Conservation (phyloP, 2,797 vertebrate genomes). For the Chelidonichthys spinosus region DNA sequence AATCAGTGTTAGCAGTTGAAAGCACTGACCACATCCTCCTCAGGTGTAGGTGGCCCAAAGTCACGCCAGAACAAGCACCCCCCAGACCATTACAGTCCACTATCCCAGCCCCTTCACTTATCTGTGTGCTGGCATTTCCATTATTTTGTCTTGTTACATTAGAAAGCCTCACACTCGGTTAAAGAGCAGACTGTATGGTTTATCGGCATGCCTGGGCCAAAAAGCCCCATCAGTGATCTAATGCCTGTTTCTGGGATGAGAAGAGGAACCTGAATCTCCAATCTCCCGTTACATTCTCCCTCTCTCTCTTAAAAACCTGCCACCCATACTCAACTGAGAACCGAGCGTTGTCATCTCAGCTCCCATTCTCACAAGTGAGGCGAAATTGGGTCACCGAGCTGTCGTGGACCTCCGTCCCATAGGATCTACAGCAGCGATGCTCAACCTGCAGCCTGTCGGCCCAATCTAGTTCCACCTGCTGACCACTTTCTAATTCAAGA, state of each 20-base stretch:
- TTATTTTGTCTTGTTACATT: constrained; percentile 53
- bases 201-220: constrained; percentile 34
- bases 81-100: constrained; percentile 34
- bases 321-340: constrained; percentile 21
- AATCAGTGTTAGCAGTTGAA: constrained; percentile 40
- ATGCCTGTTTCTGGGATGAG: constrained; percentile 45
- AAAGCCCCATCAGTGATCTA: constrained; percentile 48
- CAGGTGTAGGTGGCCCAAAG: constrained; percentile 22
- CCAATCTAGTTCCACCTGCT: neutral
- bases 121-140: constrained; percentile 41
- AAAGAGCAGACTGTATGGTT: constrained; percentile 37
- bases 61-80: constrained; percentile 18
- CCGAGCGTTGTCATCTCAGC: constrained; percentile 45
- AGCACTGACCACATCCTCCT: constrained; percentile 43
- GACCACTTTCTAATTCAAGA: neutral
- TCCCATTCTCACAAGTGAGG: constrained; percentile 39
- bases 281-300: neutral
- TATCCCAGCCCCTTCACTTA: constrained; percentile 5
- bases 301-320: constrained; percentile 17
- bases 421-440: constrained; percentile 13
- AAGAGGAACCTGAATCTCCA: constrained; percentile 21
- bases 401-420: constrained; percentile 35
- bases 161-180: constrained; percentile 39
- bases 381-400: constrained; percentile 52
- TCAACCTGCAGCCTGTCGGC: neutral